A percentile compares a stretch with the other conserved stretches of the same genome.
Evolutionary conservation across 2,113 vertebrate genomes (phyloP).

Genomic region (Lamprotornis superbus): DNA sequence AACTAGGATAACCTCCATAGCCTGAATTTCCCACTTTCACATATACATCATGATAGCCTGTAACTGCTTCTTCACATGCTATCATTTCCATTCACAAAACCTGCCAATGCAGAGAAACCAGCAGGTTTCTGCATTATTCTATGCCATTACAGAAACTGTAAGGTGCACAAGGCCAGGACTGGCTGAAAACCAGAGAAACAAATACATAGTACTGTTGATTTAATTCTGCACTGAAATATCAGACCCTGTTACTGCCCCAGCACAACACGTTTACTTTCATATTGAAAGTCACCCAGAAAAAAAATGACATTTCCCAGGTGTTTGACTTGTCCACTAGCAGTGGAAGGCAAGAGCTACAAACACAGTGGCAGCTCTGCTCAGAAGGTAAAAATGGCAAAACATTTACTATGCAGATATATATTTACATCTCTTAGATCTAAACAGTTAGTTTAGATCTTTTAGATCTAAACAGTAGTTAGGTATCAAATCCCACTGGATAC

Average conservation of each 20-base stretch:
- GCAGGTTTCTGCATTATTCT: background rate
- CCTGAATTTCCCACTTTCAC: background rate
- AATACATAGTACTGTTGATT: background rate
- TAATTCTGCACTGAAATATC: background rate
- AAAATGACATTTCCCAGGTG: background rate
- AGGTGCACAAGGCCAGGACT: background rate
- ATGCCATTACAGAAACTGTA: fast-evolving
- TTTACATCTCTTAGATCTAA: background rate
- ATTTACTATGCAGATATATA: background rate
- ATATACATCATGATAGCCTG: background rate
- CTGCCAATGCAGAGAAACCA: background rate
- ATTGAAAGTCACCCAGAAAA: background rate
- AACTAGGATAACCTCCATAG: background rate
- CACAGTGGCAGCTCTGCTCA: background rate
- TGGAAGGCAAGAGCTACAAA: background rate
- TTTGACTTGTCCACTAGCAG: background rate
- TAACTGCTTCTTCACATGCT: background rate
- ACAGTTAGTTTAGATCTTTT: background rate
- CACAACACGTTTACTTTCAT: too few relatives aligned
- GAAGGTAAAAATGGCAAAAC: background rate
- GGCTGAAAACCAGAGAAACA: background rate
- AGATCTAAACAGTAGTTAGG: background rate
- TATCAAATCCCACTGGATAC: background rate
- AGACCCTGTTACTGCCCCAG: background rate
- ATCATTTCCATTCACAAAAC: background rate